Evolutionary conservation across 2,888 invertebrate species (phyloP).

Genomic region (Agapostemon virescens): DNA sequence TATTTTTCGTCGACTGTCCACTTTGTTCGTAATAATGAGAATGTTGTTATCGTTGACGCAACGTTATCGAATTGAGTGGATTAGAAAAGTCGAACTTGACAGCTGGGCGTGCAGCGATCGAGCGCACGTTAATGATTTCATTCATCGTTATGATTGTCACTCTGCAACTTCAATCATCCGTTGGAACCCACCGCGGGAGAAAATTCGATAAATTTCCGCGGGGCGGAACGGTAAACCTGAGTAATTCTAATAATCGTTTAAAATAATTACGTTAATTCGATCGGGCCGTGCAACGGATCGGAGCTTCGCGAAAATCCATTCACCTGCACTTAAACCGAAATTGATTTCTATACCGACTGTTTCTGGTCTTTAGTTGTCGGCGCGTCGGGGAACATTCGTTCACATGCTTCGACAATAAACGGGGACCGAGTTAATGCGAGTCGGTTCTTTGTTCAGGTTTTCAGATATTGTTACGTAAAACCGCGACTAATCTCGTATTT

Average conservation of each 20-base stretch:
- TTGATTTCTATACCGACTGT: neutral
- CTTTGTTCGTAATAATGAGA: neutral
- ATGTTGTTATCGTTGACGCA: neutral
- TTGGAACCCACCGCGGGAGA: neutral
- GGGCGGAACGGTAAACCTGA: neutral
- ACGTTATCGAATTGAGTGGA: neutral
- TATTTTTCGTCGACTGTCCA: neutral
- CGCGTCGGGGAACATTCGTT: neutral
- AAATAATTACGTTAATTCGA: constrained; percentile 43
- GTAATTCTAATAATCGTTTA: constrained; percentile 43
- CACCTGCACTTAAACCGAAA: neutral
- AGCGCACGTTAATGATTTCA: constrained; percentile 36
- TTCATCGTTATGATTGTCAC: constrained; percentile 21
- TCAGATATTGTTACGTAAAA: neutral
- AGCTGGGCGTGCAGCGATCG: neutral
- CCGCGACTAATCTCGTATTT: neutral
- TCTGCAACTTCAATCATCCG: constrained; percentile 13
- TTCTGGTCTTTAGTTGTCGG: neutral
- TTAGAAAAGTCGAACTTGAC: constrained; percentile 21
- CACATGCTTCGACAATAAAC: neutral
- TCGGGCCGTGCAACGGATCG: neutral
- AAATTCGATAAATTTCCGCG: constrained; percentile 30
- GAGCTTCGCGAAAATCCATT: neutral
- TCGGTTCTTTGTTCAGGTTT: neutral
- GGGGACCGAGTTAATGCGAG: neutral